Evolutionary conservation across 2,888 invertebrate genomes (phyloP).

Genomic region (Saturnia pavonia): DNA sequence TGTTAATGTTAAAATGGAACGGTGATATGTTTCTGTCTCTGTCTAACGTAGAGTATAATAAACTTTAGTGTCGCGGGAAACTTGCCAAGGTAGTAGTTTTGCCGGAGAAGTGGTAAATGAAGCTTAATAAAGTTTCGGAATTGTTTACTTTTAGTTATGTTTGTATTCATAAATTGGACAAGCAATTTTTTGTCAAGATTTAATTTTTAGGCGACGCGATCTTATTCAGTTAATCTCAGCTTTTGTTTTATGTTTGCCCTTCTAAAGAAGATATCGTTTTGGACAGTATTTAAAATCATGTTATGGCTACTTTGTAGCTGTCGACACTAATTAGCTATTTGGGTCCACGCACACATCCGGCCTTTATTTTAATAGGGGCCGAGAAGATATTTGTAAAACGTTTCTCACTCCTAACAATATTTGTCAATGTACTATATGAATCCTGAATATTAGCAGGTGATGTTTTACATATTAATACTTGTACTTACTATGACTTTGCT

Average conservation of each 20-base stretch:
- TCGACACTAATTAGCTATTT: not conserved
- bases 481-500: no score
- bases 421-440: no score
- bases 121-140: slow-evolving; percentile 44
- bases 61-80: slow-evolving; percentile 56
- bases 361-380: not conserved
- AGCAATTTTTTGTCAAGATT: not conserved
- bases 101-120: slow-evolving; percentile 42
- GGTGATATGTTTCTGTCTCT: slow-evolving; percentile 31
- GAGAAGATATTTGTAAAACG: not conserved
- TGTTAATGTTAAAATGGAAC: slow-evolving; percentile 29
- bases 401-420: not conserved
- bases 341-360: not conserved
- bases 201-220: not conserved
- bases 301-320: not conserved
- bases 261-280: not conserved
- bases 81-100: slow-evolving; percentile 56
- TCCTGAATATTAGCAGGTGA: no score
- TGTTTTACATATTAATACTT: no score
- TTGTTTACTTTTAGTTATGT: slow-evolving; percentile 33
- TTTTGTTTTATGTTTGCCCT: not conserved
- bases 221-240: not conserved
- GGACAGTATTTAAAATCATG: not conserved
- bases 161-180: slow-evolving; percentile 20
- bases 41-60: slow-evolving; percentile 44